Percentiles rank a stretch among this genome's conserved stretches.
Conservation (phyloP, 2,797 vertebrate species). For the Serranus cabrilla region DNA sequence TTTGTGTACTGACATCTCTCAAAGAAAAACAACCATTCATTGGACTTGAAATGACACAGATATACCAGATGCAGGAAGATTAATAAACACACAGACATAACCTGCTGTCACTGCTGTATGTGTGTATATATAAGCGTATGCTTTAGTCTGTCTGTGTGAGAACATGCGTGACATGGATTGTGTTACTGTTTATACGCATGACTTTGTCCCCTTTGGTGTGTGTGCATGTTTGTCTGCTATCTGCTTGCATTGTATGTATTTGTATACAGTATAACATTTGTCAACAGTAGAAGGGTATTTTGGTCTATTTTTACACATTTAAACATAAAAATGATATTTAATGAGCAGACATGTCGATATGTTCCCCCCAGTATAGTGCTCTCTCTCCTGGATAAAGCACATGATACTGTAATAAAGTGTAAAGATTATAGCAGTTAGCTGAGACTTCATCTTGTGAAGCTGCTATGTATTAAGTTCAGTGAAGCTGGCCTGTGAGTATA, state of each 20-base stretch:
- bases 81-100: not conserved
- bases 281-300: not conserved
- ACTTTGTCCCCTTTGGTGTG: not conserved
- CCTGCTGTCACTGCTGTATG: not conserved
- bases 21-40: slow-evolving; percentile 30
- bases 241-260: not conserved
- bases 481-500: too few relatives aligned
- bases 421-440: not conserved
- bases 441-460: not conserved
- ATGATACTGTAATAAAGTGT: not conserved
- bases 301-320: slow-evolving; percentile 8
- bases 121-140: too few relatives aligned
- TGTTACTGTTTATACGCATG: slow-evolving; percentile 1
- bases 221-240: not conserved
- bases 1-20: slow-evolving; percentile 30
- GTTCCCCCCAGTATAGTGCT: not conserved
- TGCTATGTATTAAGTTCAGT: not conserved
- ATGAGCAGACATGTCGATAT: not conserved
- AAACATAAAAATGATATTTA: slow-evolving; percentile 18
- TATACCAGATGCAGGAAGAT: not conserved
- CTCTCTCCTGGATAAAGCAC: not conserved
- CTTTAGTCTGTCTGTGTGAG: not conserved
- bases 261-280: not conserved
- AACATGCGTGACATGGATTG: not conserved
- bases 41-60: slow-evolving; percentile 41